phyloP scores from a whole-genome alignment of 2,888 invertebrate species.

The Amblyjoppa fuscipennis region DNA sequence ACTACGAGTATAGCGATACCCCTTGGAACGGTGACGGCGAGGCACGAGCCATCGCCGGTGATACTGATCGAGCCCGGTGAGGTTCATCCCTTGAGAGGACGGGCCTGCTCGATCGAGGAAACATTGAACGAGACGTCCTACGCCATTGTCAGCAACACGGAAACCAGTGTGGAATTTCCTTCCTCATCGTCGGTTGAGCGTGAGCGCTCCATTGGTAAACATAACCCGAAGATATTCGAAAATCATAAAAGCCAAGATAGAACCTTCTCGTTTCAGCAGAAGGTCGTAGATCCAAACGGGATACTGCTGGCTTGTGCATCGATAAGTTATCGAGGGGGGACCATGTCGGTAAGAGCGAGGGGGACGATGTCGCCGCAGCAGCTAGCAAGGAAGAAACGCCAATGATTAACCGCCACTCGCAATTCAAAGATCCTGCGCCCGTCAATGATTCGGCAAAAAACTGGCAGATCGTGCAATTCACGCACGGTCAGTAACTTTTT shows the following conservation, averaged over 20 bases:
- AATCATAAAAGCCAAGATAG: slow-evolving; percentile 76
- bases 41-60: slow-evolving; percentile 80
- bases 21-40: slow-evolving; percentile 80
- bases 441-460: slow-evolving; percentile 25
- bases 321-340: slow-evolving; percentile 48
- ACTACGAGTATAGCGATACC: slow-evolving; percentile 81
- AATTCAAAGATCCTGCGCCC: not conserved
- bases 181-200: slow-evolving; percentile 33
- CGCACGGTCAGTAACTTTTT: slow-evolving; percentile 42
- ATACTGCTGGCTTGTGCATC: slow-evolving; percentile 14
- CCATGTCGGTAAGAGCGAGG: slow-evolving; percentile 2
- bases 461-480: slow-evolving; percentile 49
- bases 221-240: slow-evolving; percentile 58
- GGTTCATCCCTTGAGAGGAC: slow-evolving; percentile 53
- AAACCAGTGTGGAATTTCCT: slow-evolving; percentile 13
- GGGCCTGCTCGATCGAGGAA: slow-evolving; percentile 45
- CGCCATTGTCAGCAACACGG: slow-evolving; percentile 50
- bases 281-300: slow-evolving; percentile 45
- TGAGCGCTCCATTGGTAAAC: slow-evolving; percentile 61
- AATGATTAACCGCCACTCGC: not conserved
- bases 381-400: slow-evolving; percentile 3
- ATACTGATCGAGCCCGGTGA: slow-evolving; percentile 78
- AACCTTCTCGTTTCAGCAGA: slow-evolving; percentile 72
- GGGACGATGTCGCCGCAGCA: not conserved
- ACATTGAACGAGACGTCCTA: slow-evolving; percentile 18